These are phyloP conservation scores for Dryas iulia DNA, from an alignment of 1,140 invertebrate species.

Conservation along the genomic window DNA sequence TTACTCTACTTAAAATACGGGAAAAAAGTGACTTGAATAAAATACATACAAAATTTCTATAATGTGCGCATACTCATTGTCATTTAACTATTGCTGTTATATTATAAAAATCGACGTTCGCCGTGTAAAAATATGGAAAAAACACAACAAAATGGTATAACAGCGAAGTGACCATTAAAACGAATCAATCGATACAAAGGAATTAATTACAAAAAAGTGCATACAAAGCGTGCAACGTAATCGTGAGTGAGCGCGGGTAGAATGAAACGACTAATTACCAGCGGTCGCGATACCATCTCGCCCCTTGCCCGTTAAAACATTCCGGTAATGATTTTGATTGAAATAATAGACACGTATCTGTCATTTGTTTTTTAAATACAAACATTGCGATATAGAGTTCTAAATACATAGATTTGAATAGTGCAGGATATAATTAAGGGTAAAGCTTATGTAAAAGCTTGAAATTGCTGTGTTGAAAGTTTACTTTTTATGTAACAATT, in stretches of 20 bases:
- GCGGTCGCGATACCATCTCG: slow-evolving; percentile 55
- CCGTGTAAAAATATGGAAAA: slow-evolving; percentile 11
- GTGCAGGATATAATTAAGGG: neutral
- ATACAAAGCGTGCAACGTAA: slow-evolving; percentile 59
- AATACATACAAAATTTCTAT: too few species aligned
- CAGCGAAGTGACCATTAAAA: slow-evolving; percentile 35
- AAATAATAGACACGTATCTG: slow-evolving; percentile 26
- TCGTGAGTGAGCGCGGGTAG: slow-evolving; percentile 53
- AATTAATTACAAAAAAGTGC: slow-evolving; percentile 68
- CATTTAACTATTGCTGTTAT: neutral
- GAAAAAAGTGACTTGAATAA: too few species aligned
- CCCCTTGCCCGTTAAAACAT: slow-evolving; percentile 15
- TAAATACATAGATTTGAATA: neutral
- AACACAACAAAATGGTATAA: slow-evolving; percentile 29
- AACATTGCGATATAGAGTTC: neutral
- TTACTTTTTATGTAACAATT: neutral
- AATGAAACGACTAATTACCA: slow-evolving; percentile 71
- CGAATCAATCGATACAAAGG: slow-evolving; percentile 59
- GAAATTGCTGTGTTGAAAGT: neutral
- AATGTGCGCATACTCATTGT: too few species aligned
- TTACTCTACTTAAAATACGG: too few species aligned
- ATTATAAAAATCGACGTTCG: neutral
- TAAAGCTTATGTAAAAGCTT: neutral
- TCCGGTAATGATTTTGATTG: slow-evolving; percentile 30
- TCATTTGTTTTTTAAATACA: slow-evolving; percentile 15